Conservation (phyloP, 2,888 invertebrate genomes). For the Chymomyza caudatula region DNA sequence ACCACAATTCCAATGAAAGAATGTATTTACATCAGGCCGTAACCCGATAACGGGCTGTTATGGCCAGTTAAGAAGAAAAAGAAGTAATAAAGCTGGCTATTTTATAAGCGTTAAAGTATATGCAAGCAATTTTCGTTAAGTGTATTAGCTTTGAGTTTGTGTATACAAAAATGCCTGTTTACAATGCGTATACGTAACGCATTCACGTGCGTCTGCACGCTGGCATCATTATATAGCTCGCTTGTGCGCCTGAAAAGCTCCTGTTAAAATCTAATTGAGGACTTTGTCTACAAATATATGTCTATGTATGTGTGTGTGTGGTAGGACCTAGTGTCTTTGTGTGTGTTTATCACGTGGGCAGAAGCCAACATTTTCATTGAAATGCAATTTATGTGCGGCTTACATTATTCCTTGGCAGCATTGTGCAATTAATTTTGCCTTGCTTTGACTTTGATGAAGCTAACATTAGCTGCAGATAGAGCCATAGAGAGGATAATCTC, state of each 20-base stretch:
- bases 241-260: not conserved
- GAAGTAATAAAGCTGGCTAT: no score
- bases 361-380: not conserved
- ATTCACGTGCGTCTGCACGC: slow-evolving; percentile 25
- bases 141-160: not conserved
- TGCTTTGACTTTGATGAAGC: not conserved
- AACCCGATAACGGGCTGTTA: no score
- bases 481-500: not conserved
- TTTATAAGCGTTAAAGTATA: no score
- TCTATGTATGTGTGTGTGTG: not conserved
- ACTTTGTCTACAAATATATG: not conserved
- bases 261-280: slow-evolving; percentile 14
- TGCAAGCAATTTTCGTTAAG: not conserved
- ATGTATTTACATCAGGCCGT: no score
- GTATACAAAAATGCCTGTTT: not conserved
- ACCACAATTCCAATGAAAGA: no score
- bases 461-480: not conserved
- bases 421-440: slow-evolving; percentile 16
- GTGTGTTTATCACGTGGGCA: not conserved
- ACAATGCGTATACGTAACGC: not conserved
- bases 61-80: no score
- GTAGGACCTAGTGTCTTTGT: no score
- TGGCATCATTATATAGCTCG: slow-evolving; percentile 5
- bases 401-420: slow-evolving; percentile 14
- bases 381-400: slow-evolving; percentile 35